These are phyloP conservation scores for Galeopterus variegatus DNA, from an alignment of 2,113 vertebrate genomes.

Conservation along the genomic window DNA sequence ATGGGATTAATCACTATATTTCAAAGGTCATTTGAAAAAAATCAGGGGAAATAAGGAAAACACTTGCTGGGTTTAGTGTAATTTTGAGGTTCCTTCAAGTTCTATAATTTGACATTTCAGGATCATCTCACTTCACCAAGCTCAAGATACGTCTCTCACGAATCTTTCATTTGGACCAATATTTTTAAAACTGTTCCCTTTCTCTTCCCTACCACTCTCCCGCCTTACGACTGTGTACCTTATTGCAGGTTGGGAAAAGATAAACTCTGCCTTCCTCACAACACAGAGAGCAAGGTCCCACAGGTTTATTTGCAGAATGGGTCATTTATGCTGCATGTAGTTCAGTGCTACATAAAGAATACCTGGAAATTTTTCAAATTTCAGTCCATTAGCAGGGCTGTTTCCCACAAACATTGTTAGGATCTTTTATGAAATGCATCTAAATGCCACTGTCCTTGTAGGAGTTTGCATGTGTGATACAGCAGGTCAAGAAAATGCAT, in stretches of 20 bases:
- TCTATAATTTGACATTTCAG: background rate
- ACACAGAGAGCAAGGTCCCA: background rate
- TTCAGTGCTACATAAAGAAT: slow-evolving; percentile 35
- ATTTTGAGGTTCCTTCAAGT: background rate
- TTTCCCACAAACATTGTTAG: background rate
- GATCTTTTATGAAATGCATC: background rate
- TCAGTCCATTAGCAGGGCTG: slow-evolving; percentile 12
- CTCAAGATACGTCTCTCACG: background rate
- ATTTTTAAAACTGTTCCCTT: background rate
- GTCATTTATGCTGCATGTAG: background rate
- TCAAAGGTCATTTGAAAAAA: background rate
- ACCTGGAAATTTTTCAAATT: slow-evolving; percentile 38
- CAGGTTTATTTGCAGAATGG: background rate
- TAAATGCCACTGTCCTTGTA: slow-evolving; percentile 18
- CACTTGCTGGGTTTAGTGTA: background rate
- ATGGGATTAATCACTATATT: background rate
- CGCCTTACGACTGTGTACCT: background rate
- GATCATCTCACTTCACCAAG: slow-evolving; percentile 11
- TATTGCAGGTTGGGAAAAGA: background rate
- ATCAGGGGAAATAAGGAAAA: slow-evolving; percentile 19
- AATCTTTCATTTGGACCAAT: background rate
- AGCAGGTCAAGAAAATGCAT: background rate
- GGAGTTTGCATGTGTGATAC: background rate
- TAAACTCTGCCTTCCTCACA: background rate
- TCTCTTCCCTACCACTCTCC: background rate